Evolutionary conservation across 2,113 vertebrate species (phyloP).

Genomic region (Lepus timidus): DNA sequence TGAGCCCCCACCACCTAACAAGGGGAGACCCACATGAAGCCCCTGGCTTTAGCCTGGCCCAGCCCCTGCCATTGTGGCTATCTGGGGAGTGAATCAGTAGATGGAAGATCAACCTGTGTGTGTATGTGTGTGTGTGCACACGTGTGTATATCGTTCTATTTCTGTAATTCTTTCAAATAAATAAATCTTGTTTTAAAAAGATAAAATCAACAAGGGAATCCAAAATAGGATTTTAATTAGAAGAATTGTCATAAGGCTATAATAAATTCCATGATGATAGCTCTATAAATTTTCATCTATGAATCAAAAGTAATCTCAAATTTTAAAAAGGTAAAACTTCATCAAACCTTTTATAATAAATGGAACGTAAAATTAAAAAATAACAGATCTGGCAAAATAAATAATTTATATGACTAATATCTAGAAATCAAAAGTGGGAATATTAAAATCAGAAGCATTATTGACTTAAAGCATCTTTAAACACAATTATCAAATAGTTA

Average conservation of each 20-base stretch:
- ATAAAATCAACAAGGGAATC: constrained; percentile 27
- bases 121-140: no score
- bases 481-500: constrained; percentile 38
- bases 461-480: not conserved
- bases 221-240: constrained; percentile 32
- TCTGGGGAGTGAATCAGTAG: no score
- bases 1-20: no score
- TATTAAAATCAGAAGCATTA: constrained; percentile 45
- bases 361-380: not conserved
- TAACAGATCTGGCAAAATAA: not conserved
- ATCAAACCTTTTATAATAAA: not conserved
- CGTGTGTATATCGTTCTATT: no score
- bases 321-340: constrained; percentile 9
- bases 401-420: not conserved
- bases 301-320: constrained; percentile 37
- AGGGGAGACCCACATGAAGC: no score
- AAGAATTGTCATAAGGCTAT: not conserved
- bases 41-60: no score
- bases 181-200: no score
- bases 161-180: no score
- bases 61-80: no score
- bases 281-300: not conserved
- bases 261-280: not conserved
- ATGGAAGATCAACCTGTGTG: no score
- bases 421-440: constrained; percentile 14